Percentiles rank a stretch among this genome's conserved stretches.
Conservation (phyloP, 2,888 invertebrate species). For the Euplexia lucipara region DNA sequence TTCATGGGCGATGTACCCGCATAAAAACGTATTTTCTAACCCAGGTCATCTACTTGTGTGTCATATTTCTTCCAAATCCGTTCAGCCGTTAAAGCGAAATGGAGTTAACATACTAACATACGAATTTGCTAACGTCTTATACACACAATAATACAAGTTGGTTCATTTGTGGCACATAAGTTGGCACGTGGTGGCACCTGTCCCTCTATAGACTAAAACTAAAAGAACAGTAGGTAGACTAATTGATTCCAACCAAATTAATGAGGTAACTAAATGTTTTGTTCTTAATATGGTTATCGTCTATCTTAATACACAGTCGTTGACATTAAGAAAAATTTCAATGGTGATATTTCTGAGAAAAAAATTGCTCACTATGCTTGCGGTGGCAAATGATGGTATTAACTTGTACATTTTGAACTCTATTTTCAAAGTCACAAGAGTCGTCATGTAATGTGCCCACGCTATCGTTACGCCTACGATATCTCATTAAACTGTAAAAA, state of each 20-base stretch:
- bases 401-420: conserved; percentile 24
- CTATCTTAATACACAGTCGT: conserved; percentile 33
- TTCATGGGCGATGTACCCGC: background rate
- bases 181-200: conserved; percentile 5
- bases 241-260: conserved; percentile 29
- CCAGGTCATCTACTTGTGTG: background rate
- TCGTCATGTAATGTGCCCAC: conserved; percentile 35
- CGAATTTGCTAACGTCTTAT: background rate
- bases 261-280: conserved; percentile 21
- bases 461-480: conserved; percentile 37
- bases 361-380: conserved; percentile 37
- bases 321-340: conserved; percentile 40
- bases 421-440: background rate
- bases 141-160: background rate
- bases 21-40: background rate
- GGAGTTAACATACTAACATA: background rate
- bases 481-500: conserved; percentile 21
- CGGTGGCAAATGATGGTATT: conserved; percentile 24
- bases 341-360: conserved; percentile 47
- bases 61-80: background rate
- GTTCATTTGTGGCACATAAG: too few relatives aligned
- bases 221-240: conserved; percentile 9
- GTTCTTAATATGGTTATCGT: conserved; percentile 41
- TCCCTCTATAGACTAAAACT: background rate
- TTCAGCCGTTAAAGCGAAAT: background rate